Evolutionary conservation across 2,888 invertebrate genomes (phyloP).

Genomic region (Mylabris sibirica): DNA sequence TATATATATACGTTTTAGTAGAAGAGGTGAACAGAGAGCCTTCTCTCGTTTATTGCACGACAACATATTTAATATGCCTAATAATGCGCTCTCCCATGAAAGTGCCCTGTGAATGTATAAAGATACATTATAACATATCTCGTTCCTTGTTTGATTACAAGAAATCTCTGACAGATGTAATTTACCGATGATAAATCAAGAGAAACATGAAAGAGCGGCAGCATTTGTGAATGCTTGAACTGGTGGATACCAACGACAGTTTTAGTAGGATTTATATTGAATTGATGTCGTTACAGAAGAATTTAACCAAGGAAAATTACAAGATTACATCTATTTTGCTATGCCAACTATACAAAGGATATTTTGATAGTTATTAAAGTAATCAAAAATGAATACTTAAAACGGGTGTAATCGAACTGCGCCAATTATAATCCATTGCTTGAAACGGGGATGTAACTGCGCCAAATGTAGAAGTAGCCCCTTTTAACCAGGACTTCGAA

Average conservation of each 20-base stretch:
- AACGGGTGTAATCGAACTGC: no score
- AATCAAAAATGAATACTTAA: no score
- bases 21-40: neutral
- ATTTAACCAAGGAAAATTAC: neutral
- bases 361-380: no score
- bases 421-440: no score
- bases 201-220: constrained; percentile 8
- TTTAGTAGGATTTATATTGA: constrained; percentile 11
- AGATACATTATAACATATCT: neutral
- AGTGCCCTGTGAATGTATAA: constrained; percentile 10
- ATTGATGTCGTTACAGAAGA: neutral
- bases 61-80: constrained; percentile 22
- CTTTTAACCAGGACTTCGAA: no score
- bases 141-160: constrained; percentile 14
- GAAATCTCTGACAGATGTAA: constrained; percentile 13
- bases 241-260: neutral
- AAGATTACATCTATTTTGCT: neutral
- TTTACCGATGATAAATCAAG: constrained; percentile 6
- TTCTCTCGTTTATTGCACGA: constrained; percentile 22
- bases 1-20: neutral
- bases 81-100: constrained; percentile 23
- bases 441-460: no score
- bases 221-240: neutral
- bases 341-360: neutral
- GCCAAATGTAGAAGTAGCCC: no score